A percentile compares a stretch with the other conserved stretches of the same genome.
Conservation (phyloP, 2,797 vertebrate genomes). For the Leuciscus waleckii region DNA sequence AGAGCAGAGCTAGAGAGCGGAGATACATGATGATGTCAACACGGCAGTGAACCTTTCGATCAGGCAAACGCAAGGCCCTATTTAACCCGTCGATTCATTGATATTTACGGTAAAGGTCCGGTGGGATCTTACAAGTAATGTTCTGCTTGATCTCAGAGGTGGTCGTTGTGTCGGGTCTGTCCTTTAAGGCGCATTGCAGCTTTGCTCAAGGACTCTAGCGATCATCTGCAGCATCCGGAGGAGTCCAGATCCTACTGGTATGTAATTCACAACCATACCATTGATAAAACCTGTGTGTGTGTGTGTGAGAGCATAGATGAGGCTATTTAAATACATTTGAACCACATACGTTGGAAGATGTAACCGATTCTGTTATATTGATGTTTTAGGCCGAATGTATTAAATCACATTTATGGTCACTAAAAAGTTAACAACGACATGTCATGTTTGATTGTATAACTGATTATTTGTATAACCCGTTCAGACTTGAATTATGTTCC, state of each 20-base stretch:
- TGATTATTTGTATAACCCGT: not conserved
- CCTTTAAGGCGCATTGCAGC: constrained; percentile 56
- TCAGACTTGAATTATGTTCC: not conserved
- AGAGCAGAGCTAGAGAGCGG: constrained; percentile 28
- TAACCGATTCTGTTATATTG: not conserved
- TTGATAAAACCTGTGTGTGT: not conserved
- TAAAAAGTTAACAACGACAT: constrained; percentile 14
- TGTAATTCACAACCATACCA: constrained; percentile 36
- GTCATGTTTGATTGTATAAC: not conserved
- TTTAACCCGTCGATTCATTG: not conserved
- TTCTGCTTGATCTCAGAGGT: constrained; percentile 3
- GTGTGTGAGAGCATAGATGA: too few relatives aligned
- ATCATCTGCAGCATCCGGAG: constrained; percentile 57
- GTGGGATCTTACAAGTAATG: constrained; percentile 36
- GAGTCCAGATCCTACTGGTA: constrained; percentile 55
- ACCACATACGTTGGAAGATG: not conserved
- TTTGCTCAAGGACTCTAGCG: constrained; percentile 50
- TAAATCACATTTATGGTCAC: not conserved
- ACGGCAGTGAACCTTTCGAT: constrained; percentile 24
- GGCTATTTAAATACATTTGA: not conserved
- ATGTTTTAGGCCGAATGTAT: not conserved
- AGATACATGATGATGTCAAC: constrained; percentile 49
- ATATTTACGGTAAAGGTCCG: constrained; percentile 1
- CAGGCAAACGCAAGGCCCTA: not conserved
- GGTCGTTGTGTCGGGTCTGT: constrained; percentile 37